Conservation (phyloP, 2,113 vertebrate genomes). For the Arvicanthis niloticus region DNA sequence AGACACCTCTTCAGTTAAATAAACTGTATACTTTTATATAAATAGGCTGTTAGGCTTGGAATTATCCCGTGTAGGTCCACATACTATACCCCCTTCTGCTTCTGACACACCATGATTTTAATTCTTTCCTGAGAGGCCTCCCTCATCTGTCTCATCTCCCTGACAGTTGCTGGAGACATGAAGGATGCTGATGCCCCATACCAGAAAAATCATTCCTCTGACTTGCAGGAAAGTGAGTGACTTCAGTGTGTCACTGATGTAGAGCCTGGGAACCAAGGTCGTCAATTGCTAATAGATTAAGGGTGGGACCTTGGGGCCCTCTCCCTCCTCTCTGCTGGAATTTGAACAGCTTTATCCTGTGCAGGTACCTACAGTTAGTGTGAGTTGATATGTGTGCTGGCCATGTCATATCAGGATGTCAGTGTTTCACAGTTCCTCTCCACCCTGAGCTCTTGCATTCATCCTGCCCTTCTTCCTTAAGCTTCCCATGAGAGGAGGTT, state of each 20-base stretch:
- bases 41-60: constrained; percentile 74
- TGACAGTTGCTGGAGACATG: background rate
- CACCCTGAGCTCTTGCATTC: background rate
- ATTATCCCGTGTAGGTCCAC: background rate
- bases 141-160: background rate
- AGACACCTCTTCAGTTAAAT: constrained; percentile 69
- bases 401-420: too few relatives aligned
- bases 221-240: background rate
- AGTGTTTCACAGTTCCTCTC: background rate
- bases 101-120: accelerated
- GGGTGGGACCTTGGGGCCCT: background rate
- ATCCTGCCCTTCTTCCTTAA: background rate
- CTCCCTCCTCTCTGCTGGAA: background rate
- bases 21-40: constrained; percentile 40
- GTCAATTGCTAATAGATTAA: background rate
- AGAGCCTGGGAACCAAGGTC: background rate
- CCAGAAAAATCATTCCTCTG: background rate
- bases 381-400: background rate
- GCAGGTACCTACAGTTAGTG: background rate
- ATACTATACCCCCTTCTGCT: accelerated
- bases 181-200: background rate
- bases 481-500: background rate
- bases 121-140: background rate
- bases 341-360: background rate
- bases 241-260: accelerated